A percentile compares a stretch with the other conserved stretches of the same genome.
These are phyloP conservation scores for Sturnira hondurensis DNA, from an alignment of 2,113 vertebrate genomes.

Conservation along the genomic window DNA sequence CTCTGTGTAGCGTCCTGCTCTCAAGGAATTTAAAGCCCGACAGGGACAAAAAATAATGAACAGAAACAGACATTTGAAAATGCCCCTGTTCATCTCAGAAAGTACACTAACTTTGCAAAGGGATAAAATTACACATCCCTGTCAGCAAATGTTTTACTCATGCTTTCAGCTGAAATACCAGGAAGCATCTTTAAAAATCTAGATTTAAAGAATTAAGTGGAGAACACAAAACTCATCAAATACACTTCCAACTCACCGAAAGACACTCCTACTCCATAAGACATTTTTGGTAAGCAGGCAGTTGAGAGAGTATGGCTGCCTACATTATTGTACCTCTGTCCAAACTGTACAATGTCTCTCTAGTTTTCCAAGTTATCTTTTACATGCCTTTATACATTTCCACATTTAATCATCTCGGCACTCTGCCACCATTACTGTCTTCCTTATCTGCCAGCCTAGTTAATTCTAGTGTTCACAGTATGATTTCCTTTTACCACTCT, in stretches of 20 bases:
- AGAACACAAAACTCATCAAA: slow-evolving; percentile 7
- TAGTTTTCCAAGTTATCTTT: neutral
- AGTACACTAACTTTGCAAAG: neutral
- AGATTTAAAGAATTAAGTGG: neutral
- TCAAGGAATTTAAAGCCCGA: neutral
- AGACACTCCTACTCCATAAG: neutral
- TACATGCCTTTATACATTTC: neutral
- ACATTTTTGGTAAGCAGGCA: neutral
- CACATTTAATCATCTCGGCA: neutral
- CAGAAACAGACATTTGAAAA: neutral
- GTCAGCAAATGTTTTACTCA: neutral
- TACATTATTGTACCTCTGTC: neutral
- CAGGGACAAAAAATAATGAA: neutral
- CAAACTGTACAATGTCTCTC: neutral
- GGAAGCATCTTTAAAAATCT: neutral
- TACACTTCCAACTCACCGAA: neutral
- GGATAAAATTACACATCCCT: neutral
- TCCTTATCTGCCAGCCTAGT: neutral
- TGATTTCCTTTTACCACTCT: neutral
- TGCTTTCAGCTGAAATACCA: neutral
- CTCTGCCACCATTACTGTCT: neutral
- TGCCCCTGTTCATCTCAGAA: neutral
- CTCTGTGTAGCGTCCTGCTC: neutral
- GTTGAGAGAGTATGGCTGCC: neutral
- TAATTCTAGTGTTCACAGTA: neutral